These are phyloP conservation scores for Scaptomyza reducta DNA, from an alignment of 2,888 invertebrate genomes.

Conservation along the genomic window DNA sequence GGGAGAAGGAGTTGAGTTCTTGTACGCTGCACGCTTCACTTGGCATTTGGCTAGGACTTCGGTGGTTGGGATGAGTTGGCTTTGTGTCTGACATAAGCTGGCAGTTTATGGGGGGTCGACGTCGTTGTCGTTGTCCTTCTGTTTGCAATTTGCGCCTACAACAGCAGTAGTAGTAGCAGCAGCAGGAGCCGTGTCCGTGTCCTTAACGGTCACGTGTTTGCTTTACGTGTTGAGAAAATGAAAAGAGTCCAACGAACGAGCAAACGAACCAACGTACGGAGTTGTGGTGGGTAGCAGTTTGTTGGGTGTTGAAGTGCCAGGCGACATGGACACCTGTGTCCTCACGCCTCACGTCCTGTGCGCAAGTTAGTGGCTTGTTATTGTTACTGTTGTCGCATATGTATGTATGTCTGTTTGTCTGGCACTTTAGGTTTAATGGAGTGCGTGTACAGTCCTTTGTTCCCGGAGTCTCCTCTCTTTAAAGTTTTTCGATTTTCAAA, in stretches of 20 bases:
- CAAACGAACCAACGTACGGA: slow-evolving; percentile 6
- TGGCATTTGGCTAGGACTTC: slow-evolving; percentile 47
- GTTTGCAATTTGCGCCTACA: slow-evolving; percentile 81
- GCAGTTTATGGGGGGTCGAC: slow-evolving; percentile 67
- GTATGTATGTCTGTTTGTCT: slow-evolving; percentile 35
- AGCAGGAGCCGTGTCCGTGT: slow-evolving; percentile 49
- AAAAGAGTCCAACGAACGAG: slow-evolving; percentile 63
- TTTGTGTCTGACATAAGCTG: slow-evolving; percentile 79
- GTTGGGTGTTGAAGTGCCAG: slow-evolving; percentile 69
- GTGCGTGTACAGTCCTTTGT: slow-evolving; percentile 66
- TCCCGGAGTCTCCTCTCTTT: slow-evolving; percentile 32
- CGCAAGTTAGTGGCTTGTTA: slow-evolving; percentile 72
- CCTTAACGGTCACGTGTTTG: slow-evolving; percentile 80
- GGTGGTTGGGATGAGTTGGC: slow-evolving; percentile 39
- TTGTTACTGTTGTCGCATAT: slow-evolving; percentile 60
- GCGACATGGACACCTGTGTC: slow-evolving; percentile 77
- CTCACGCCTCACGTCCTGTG: slow-evolving; percentile 25
- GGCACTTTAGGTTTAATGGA: slow-evolving; percentile 64
- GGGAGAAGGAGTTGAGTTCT: slow-evolving; percentile 33
- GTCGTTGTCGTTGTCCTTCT: slow-evolving; percentile 68
- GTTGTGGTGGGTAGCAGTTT: slow-evolving; percentile 23
- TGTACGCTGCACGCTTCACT: slow-evolving; percentile 58
- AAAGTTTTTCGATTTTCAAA: slow-evolving; percentile 73
- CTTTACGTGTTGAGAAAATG: slow-evolving; percentile 80
- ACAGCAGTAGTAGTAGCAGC: slow-evolving; percentile 39